Base-by-base conservation (phyloP, 2,113 vertebrate genomes). In the Pachypanchax playfairii region DNA sequence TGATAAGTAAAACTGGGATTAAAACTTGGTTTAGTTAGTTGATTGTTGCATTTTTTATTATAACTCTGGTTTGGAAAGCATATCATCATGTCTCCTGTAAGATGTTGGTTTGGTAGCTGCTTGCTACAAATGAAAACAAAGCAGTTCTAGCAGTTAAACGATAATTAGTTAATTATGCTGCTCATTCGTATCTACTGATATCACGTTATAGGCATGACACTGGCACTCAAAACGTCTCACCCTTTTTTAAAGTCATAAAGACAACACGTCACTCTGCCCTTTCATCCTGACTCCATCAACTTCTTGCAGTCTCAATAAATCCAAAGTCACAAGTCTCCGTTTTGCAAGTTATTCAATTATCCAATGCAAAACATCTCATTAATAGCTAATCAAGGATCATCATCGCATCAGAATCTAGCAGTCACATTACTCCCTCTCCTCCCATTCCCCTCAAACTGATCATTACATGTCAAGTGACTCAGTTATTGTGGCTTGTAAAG, bases 311-410 rank as follows among this genome's bases (percentile, higher is more conserved):
- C 67, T 69, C 60, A 81, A 85, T 72, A 58, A 83, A 74, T 77
- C 64, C 69, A 61, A 61, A 80, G 70, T 73, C 66, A 61, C 5
- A 42, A 72, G 57, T 64, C 47, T 65, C 54, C 65, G 59, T 85
- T 84, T 73, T 73, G 62, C 43, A 80, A 75, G 71, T 86, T 76
- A 80, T 84, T 89, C 70, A 86, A 77, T 87, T 76, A 79, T 75
- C 77, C 79, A 85, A 85, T 75, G 77, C 85, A 71, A 74, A 83
- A 61, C 56, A 33, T 70, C 85, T 85, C 20, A 68, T 71, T 85
- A 75, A 82, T 83, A 80, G 75, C 73, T 73, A 76, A 87, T 83
- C 11, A 59, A 87, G 73, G 59, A 68, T 77, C 41, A 36, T 86
- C 53, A 73, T 81, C 76, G 85, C 70, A 65, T 61, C 65, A 51